Base-by-base conservation (phyloP, 2,113 vertebrate species). In the Trachemys scripta region DNA sequence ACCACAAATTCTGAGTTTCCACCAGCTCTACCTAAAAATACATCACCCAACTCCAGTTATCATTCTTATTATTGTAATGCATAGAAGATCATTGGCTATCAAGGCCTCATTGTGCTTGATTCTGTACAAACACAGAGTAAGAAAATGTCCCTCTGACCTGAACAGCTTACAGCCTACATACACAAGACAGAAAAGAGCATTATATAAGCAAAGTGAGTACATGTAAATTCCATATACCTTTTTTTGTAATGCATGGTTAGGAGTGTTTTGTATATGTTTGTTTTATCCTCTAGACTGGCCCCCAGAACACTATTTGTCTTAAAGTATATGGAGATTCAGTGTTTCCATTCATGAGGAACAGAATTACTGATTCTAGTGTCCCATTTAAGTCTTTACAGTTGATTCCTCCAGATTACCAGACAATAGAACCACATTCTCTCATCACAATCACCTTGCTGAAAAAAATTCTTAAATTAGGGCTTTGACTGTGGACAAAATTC, bases 401-500 rank as follows among this genome's bases (percentile, higher is more conserved):
- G 45, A 91, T 7, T 72, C 56, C 56, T 85, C 75, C 47, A 92
- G 51, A 45, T 49, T 88, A 93, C 78, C 87, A 80, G 51, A 80
- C 35, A 92, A 50, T 42, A 90, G 88, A 90, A 45, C 11, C 22
- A 29, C 2, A 4, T 72, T 47, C 75, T 47, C 12, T 11, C 75
- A 27, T 78, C 75, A 78, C 24, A 47, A 47, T 78, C 87, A 10
- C 19, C 85, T 38, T 8, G 49, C 22, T 54, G 47, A 56, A 10
- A 90, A 17, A 88, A 78, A 42, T 16, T 29, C 45, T 47, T 72
- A 38, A 20, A 69, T 2, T 76, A 12, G 11, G 24, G 79, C 42
- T 92, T 42, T 83, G 42, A 29, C 35, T 6, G 75, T 78, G 31
- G 62, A 62, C 20, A 62, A 83, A 12, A 45, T 0, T 1, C 8